phyloP scores from a whole-genome alignment of 2,797 vertebrate genomes.

The Fistularia tabacaria region DNA sequence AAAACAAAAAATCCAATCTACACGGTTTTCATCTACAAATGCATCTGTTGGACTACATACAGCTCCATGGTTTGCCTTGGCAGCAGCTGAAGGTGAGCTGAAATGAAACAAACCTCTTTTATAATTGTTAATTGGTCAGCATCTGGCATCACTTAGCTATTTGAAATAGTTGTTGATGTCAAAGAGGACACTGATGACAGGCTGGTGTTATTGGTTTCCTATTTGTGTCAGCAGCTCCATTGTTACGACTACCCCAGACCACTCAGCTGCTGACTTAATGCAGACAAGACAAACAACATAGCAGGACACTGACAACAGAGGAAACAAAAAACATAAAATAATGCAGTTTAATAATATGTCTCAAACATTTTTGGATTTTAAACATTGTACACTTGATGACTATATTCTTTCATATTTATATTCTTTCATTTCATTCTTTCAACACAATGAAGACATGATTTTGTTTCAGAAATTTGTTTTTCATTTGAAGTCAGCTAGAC shows the following conservation, averaged over 20 bases:
- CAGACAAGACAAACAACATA: no score
- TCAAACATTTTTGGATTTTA: no score
- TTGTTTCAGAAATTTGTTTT: no score
- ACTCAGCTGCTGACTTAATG: no score
- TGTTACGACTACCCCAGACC: no score
- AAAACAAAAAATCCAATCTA: neutral
- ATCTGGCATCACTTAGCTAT: constrained; percentile 64
- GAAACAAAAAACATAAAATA: no score
- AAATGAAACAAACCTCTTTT: constrained; percentile 43
- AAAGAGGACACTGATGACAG: constrained; percentile 47
- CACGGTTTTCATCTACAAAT: constrained; percentile 24
- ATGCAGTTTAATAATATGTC: no score
- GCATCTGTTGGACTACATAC: constrained; percentile 36
- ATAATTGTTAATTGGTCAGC: constrained; percentile 69
- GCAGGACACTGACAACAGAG: no score
- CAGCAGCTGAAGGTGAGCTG: constrained; percentile 66
- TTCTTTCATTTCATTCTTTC: no score
- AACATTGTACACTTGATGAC: no score
- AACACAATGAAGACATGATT: no score
- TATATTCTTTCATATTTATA: no score
- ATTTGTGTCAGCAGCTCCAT: constrained; percentile 8
- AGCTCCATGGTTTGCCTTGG: constrained; percentile 21
- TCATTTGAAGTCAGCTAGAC: constrained; percentile 8
- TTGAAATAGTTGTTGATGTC: constrained; percentile 53
- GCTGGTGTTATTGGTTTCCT: constrained; percentile 5